Base-by-base conservation (phyloP, 2,113 vertebrate species). In the Myocastor coypus region DNA sequence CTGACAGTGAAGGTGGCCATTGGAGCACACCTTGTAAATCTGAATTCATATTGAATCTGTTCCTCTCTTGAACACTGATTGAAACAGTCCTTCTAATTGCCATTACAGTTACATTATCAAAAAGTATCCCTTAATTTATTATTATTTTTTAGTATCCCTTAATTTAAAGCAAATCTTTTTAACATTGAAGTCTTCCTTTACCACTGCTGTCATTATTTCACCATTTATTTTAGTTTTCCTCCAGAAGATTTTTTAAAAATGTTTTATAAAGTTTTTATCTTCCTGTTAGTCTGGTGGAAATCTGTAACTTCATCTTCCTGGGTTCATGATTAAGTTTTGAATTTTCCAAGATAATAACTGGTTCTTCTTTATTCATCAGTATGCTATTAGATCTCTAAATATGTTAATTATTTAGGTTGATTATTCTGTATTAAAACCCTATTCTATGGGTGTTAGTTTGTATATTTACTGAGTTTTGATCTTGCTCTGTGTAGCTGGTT, bases 281-380 rank as follows among this genome's bases (percentile, higher is more conserved):
- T 92, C 7, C 7, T 77, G 77, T 1, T 73, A 89, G 68, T 37
- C 42, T 95, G 61, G 61, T 64, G 68, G 63, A 92, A 90, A 34
- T 94, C 69, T 92, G 92, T 37, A 90, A 68, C 37, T 37, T 69
- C 57, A 46, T 89, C 91, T 86, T 91, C 32, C n/a, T 94, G 14
- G 42, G 16, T 24, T 7, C 16, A 34, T 86, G 37, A 12, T 59
- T 59, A 71, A 63, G 57, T 42, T 87, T 90, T 86, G 8, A 42
- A 7, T 95, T n/a, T 86, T 71, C 64, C 28, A 63, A 71, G 63
- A 64, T 63, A 50, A 7, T 26, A 64, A 37, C 50, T 69, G 13
- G 5, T 37, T 86, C 10, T 14, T 61, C 77, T 83, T 68, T 63
- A 46, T 52, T 68, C 46, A 46, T 64, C 16, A 52, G 50, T 59